phyloP scores from a whole-genome alignment of 64 coral and sea anemone genomes.

The Cladopsammia gracilis region DNA sequence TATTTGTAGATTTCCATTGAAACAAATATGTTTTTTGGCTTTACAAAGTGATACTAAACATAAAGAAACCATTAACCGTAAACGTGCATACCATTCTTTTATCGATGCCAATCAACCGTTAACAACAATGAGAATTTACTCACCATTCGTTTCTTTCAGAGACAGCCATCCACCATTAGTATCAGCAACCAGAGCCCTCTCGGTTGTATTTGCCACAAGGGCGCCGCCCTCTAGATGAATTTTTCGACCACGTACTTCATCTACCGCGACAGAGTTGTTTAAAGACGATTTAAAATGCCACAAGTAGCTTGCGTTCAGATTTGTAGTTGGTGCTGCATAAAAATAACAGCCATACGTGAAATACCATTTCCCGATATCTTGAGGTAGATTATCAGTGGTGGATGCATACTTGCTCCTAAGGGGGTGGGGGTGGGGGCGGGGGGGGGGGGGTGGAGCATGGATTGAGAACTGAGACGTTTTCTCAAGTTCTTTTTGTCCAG shows the following conservation, averaged over 20 bases:
- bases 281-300: conserved; percentile 65
- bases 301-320: conserved; percentile 45
- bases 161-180: conserved; percentile 75
- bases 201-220: conserved; percentile 34
- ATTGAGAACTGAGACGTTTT: no score
- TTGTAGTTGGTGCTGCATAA: conserved; percentile 42
- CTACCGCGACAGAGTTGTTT: conserved; percentile 31
- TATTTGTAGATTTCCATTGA: no score
- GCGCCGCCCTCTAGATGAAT: conserved; percentile 62
- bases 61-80: no score
- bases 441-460: no score
- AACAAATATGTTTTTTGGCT: no score
- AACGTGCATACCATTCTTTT: no score
- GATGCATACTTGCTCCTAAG: no score
- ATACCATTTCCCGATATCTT: no score
- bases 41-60: no score
- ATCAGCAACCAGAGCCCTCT: conserved; percentile 56
- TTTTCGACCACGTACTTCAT: conserved; percentile 51
- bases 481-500: no score
- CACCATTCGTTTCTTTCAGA: conserved; percentile 80
- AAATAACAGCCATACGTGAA: background rate
- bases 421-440: no score
- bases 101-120: background rate
- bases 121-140: background rate
- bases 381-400: no score